Percentiles rank a stretch among this genome's conserved stretches.
Evolutionary conservation across 2,113 vertebrate species (phyloP).

Genomic region (Apus apus): DNA sequence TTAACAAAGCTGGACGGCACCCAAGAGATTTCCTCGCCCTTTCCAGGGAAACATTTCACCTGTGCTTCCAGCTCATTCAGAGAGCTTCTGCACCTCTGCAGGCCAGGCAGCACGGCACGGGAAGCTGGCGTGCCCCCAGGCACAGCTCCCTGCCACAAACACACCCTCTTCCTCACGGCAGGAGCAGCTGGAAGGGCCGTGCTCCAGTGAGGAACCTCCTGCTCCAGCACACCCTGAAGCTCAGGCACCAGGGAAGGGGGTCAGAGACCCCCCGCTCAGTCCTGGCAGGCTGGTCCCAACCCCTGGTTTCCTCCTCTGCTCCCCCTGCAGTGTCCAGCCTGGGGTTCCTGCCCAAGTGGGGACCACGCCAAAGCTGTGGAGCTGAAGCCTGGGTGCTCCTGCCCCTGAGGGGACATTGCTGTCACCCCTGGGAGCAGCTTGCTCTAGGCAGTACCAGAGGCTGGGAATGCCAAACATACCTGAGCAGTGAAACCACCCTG

Average conservation of each 20-base stretch:
- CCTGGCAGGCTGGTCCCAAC: background rate
- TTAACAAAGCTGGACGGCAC: background rate
- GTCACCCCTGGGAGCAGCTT: background rate
- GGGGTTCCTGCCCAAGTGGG: background rate
- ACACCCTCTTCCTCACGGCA: background rate
- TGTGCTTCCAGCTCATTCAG: background rate
- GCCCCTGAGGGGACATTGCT: background rate
- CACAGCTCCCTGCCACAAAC: background rate
- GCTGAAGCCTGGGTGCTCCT: background rate
- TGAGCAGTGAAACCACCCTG: constrained; percentile 4
- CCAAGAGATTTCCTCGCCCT: background rate
- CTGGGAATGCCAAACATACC: constrained; percentile 37
- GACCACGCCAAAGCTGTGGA: accelerated
- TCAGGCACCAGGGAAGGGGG: background rate
- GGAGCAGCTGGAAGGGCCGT: background rate
- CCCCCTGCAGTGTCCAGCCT: accelerated
- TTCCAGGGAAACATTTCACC: background rate
- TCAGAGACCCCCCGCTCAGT: background rate
- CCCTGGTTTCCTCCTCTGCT: background rate
- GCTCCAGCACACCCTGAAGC: background rate
- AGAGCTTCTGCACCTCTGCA: constrained; percentile 15
- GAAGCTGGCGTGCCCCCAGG: constrained; percentile 13
- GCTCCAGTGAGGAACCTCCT: background rate
- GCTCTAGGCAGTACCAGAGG: background rate
- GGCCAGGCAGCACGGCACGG: background rate